Percentiles rank a stretch among this genome's conserved stretches.
Conservation (phyloP, 2,888 invertebrate species). For the Leptopterna dolabrata region DNA sequence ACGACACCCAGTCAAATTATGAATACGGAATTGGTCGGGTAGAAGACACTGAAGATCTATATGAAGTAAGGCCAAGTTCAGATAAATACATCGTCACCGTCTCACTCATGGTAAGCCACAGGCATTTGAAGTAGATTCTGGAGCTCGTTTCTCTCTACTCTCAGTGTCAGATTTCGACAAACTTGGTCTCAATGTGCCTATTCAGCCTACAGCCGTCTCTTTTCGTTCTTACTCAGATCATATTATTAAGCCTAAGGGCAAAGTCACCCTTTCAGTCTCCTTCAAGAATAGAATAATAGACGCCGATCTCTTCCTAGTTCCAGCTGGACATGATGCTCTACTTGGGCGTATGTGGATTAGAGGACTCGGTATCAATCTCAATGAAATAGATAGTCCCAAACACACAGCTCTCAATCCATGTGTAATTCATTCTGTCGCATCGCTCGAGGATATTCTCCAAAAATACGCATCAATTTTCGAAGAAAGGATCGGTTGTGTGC, state of each 20-base stretch:
- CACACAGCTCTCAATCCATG: background rate
- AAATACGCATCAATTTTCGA: background rate
- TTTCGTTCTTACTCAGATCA: conserved; percentile 34
- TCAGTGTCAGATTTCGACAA: conserved; percentile 34
- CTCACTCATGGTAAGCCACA: conserved; percentile 46
- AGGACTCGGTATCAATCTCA: conserved; percentile 36
- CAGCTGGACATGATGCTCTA: too few species aligned
- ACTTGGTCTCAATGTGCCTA: conserved; percentile 38
- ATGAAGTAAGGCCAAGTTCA: too few species aligned
- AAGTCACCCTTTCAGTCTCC: conserved; percentile 38
- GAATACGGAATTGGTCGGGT: too few species aligned
- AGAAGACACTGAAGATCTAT: too few species aligned
- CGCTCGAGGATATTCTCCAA: background rate
- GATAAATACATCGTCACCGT: too few species aligned
- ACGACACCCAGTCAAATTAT: too few species aligned
- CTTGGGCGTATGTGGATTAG: conserved; percentile 48
- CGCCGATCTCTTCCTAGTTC: conserved; percentile 30
- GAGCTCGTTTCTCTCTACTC: conserved; percentile 43
- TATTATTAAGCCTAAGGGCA: conserved; percentile 46
- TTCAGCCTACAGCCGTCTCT: conserved; percentile 34
- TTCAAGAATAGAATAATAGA: background rate
- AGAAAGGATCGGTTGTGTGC: too few species aligned
- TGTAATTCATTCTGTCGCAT: background rate
- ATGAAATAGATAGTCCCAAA: conserved; percentile 38
- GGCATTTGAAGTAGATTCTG: conserved; percentile 43